Conservation (phyloP, 2,888 invertebrate species). For the Luperina nickerlii region DNA sequence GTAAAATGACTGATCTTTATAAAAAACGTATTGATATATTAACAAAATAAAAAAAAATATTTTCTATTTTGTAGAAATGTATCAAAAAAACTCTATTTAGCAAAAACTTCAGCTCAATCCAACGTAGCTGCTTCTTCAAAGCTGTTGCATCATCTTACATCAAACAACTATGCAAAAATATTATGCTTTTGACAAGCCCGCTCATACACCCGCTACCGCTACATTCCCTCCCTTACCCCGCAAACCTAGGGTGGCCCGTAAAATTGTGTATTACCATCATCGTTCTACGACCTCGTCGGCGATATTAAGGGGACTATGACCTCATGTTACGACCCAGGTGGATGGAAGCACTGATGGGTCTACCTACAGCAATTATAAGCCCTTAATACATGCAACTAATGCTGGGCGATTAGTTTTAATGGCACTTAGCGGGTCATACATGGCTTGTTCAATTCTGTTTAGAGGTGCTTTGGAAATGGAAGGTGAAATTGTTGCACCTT, state of each 20-base stretch:
- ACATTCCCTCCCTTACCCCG: constrained; percentile 62
- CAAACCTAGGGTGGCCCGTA: constrained; percentile 81
- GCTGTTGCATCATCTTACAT: background rate
- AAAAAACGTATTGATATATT: background rate
- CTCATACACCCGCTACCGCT: constrained; percentile 40
- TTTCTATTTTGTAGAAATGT: background rate
- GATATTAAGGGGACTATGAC: constrained; percentile 85
- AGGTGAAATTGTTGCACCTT: constrained; percentile 36
- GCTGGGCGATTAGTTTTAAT: constrained; percentile 56
- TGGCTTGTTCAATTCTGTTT: constrained; percentile 45
- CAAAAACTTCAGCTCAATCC: background rate
- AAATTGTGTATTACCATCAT: constrained; percentile 88
- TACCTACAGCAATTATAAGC: constrained; percentile 58
- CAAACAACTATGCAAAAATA: background rate
- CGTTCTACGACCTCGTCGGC: constrained; percentile 79
- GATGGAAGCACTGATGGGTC: constrained; percentile 63
- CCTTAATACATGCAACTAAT: constrained; percentile 56
- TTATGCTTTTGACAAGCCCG: background rate
- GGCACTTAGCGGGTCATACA: constrained; percentile 45
- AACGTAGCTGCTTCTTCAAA: background rate
- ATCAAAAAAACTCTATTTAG: background rate
- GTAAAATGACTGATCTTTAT: background rate
- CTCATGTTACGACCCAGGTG: constrained; percentile 76
- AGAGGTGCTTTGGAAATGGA: constrained; percentile 35
- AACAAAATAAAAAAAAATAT: background rate